Evolutionary conservation across 1,140 invertebrate species (phyloP), one percentile per base, ranked within the genome.

Genomic region (Drosophila lowei): DNA sequence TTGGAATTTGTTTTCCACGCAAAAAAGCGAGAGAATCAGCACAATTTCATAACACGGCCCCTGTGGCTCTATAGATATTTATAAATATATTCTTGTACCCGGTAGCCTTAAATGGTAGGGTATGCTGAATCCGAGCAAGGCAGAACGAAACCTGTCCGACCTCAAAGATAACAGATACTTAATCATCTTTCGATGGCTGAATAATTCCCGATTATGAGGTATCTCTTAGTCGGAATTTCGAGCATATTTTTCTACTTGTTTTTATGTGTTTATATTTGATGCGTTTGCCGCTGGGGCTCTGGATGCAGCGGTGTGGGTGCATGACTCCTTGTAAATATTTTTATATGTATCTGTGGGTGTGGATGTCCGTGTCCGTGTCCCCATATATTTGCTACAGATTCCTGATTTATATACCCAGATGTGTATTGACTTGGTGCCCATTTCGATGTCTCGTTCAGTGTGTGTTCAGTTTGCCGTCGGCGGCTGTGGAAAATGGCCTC

Each of bases 251-350:
- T 38, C 11, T 5, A 38, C 11, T 38, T 13, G 34, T 74, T 77
- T 84, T 66, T 86, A 72, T 84, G 75, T 79, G 59, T 79, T 83
- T 83, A 75, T 79, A 64, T 77, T 83, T 78, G 79, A 70, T 71
- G 80, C 76, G 77, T 71, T 74, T 44, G 72, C 55, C 58, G 61
- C 44, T 54, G 70, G 77, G 63, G 77, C 68, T 77, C 47, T 47
- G 64, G 52, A 60, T 81, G 49, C 48, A 38, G 34, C 34, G 34
- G 34, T 72, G 34, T 46, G 25, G 48, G 38, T 43, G 47, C 54
- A 60, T 61, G 76, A 86, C 43, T 85, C 86, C 58, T 86, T 80
- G 81, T 71, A 86, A 85, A 85, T 86, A 86, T 86, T 85, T 77
- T 74, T 58, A 44, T 61, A 59, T 73, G 44, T 65, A 49, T 62